Conservation (phyloP, 2,113 vertebrate genomes). For the Antechinus flavipes region DNA sequence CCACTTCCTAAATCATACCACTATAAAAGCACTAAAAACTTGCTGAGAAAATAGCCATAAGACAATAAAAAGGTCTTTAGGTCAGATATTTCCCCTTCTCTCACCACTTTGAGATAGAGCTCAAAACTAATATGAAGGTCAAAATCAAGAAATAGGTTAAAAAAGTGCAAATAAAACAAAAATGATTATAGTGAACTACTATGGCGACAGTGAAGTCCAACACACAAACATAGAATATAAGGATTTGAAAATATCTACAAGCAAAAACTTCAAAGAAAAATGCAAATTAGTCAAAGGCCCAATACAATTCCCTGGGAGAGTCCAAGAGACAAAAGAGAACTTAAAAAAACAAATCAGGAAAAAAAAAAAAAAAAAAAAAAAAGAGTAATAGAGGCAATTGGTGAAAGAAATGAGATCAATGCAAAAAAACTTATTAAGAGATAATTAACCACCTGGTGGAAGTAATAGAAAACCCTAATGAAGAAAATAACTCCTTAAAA, state of each 20-base stretch:
- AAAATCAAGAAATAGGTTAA: neutral
- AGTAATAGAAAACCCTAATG: neutral
- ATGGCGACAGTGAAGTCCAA: neutral
- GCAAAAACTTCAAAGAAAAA: neutral
- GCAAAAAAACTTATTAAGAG: neutral
- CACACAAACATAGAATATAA: neutral
- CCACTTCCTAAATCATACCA: neutral
- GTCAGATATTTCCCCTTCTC: too few species aligned
- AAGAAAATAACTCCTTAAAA: neutral
- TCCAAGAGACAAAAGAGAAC: neutral
- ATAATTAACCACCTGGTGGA: neutral
- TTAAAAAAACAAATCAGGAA: neutral
- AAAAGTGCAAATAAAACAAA: neutral
- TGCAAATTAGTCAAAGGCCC: neutral
- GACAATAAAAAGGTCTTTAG: too few species aligned
- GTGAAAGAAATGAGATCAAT: neutral
- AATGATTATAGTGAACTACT: neutral
- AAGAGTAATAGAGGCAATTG: neutral
- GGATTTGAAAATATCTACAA: neutral
- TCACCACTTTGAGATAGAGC: neutral
- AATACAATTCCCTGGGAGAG: neutral
- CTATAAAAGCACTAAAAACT: neutral
- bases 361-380: too few species aligned
- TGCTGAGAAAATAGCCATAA: neutral
- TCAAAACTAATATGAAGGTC: neutral